Conservation (phyloP, 2,888 invertebrate species). For the Agrypnus murinus region DNA sequence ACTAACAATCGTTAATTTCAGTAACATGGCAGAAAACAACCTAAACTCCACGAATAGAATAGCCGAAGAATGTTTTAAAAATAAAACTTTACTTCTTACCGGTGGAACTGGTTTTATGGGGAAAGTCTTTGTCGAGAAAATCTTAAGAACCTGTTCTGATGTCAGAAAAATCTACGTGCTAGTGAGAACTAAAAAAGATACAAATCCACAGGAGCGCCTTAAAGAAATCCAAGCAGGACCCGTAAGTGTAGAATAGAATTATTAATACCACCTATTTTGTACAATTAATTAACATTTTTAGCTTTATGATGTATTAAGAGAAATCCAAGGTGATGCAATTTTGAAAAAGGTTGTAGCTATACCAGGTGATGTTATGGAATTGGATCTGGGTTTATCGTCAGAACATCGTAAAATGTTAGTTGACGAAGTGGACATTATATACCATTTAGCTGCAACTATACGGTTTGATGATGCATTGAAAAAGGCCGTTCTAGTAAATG, state of each 20-base stretch:
- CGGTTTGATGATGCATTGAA: conserved; percentile 94
- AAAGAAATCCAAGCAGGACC: conserved; percentile 82
- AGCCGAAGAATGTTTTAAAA: conserved; percentile 72
- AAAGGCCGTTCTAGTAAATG: conserved; percentile 92
- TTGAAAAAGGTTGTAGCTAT: conserved; percentile 73
- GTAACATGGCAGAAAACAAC: neutral
- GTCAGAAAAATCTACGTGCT: conserved; percentile 87
- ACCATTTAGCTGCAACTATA: conserved; percentile 85
- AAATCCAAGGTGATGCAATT: conserved; percentile 76
- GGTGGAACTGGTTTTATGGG: conserved; percentile 97
- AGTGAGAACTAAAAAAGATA: conserved; percentile 89
- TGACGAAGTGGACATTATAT: conserved; percentile 85
- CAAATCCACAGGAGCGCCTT: conserved; percentile 82
- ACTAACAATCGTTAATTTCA: too few relatives aligned
- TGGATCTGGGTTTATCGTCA: conserved; percentile 80
- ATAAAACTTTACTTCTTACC: conserved; percentile 82
- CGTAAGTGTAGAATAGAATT: conserved; percentile 75
- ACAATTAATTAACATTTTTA: conserved; percentile 72
- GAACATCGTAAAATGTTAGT: conserved; percentile 78
- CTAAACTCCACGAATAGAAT: conserved; percentile 74
- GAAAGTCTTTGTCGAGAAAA: conserved; percentile 94
- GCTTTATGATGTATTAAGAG: conserved; percentile 85
- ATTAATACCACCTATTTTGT: neutral
- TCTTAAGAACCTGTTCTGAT: conserved; percentile 86
- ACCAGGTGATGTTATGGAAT: neutral